Evolutionary conservation across 2,888 invertebrate species (phyloP), one percentile per base, ranked within the genome.

Genomic region (Xestia c-nigrum): DNA sequence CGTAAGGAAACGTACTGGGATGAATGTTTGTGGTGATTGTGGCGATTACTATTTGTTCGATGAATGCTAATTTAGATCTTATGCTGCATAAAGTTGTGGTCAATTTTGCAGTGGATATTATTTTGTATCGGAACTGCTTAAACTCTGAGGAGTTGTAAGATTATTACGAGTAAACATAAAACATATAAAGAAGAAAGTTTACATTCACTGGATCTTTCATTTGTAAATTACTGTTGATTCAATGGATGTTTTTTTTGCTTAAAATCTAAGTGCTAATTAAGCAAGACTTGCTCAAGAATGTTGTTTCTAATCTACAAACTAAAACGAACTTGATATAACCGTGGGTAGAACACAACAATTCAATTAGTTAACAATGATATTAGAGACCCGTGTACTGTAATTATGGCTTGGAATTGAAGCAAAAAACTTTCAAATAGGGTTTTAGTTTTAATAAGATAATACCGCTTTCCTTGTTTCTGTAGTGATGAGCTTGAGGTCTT

Each of bases 281-380:
- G 3, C 9, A 19, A 55, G 47, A 21, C 46, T 5, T n/a, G 38
- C 10, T 50, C n/a, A 63, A 24, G 50, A 31, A 5, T 67, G 24
- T 73, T 69, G 64, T 81, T 69, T n/a, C 21, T 43, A 24, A 43
- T 24, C 10, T 24, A 79, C 46, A 40, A 68, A 63, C 14, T 46
- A 24, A 78, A 57, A 63, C 31, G 0, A 19, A 38, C 50, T 52
- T 61, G 67, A 81, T 67, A 75, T 50, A 43, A 55, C 55, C 82
- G 78, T 79, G 78, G 78, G 78, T 74, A 64, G 67, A 74, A 57
- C 55, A 74, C 21, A 57, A 74, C 63, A 67, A 79, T 67, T 75
- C 43, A 74, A 68, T 79, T 81, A 81, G 75, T 14, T 21, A 50
- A 79, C 78, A 81, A 79, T 64, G 63, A 68, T 12, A 43, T 40